phyloP scores from a whole-genome alignment of 2,113 vertebrate genomes.

The Pontoporia blainvillei region DNA sequence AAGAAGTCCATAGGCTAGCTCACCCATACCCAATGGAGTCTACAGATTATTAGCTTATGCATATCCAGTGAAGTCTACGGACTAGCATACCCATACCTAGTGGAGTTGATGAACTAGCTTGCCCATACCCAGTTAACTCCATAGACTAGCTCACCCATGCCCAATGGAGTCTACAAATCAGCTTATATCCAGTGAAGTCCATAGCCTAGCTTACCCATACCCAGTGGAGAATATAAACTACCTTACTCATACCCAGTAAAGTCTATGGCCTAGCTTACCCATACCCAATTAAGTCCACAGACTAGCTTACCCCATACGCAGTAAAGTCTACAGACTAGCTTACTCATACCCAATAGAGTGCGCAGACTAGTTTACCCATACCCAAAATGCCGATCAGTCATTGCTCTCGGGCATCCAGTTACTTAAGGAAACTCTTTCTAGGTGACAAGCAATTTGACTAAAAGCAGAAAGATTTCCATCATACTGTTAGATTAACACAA shows the following conservation, averaged over 20 bases:
- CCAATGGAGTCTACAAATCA: neutral
- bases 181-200: neutral
- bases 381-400: neutral
- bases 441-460: neutral
- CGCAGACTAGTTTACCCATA: no score
- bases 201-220: no score
- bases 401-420: neutral
- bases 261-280: no score
- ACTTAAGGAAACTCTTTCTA: neutral
- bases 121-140: no score
- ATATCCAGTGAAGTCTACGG: neutral
- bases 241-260: neutral
- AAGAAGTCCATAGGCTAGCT: neutral
- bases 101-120: neutral
- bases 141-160: no score
- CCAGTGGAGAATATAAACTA: accelerated
- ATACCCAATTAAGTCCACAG: accelerated
- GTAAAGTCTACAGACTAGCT: neutral
- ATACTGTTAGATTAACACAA: neutral
- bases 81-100: neutral
- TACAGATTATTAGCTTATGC: no score
- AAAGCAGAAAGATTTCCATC: neutral
- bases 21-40: neutral
- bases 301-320: neutral
- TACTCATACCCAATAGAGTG: neutral